Base-by-base conservation (phyloP, 2,888 invertebrate genomes). In the Pachydiplax longipennis region DNA sequence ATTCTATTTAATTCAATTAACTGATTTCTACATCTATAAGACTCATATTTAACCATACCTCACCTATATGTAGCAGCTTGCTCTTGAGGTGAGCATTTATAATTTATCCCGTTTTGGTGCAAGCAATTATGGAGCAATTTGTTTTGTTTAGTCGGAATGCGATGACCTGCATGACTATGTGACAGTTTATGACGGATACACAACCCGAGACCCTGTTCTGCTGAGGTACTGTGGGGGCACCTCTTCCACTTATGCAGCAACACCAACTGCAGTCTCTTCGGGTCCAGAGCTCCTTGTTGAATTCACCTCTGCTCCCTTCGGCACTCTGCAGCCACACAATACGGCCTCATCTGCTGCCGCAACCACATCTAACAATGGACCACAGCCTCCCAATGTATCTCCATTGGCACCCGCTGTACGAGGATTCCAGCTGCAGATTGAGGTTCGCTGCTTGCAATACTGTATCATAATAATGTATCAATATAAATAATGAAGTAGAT, bases 221-320 rank as follows among this genome's bases (percentile, higher is more conserved):
- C 94, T 98, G 92, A 97, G 97, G 94, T 98, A 98, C 94, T 98
- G 98, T 93, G 98, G 98, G 13, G 98, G 98, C 82, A 98, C 98
- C 65, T 97, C 98, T 93, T 96, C 97, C 5, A 98, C 58, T 96
- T 97, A 92, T 97, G 98, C 92, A 98, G 97, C 91, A 98, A 97
- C 98, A 91, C 98, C 98, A 18, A 96, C 97, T 93, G 96, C 98
- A 58, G 96, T 97, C 92, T 98, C 98, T 92, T 98, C 98, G 93
- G 97, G 98, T 0, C 97, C 97, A 91, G 98, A 98, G 94, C 95
- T 98, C 92, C 95, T 98, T 92, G 98, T 98, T 48, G 98, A 98
- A 94, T 98, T 98, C 94, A 97, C 97, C 91, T 97, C 98, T 81
- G 98, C 98, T 35, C 97, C 98, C 10, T 98, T 97, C 93, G 98